phyloP scores from a whole-genome alignment of 2,113 vertebrate genomes.

The Oceanites oceanicus region DNA sequence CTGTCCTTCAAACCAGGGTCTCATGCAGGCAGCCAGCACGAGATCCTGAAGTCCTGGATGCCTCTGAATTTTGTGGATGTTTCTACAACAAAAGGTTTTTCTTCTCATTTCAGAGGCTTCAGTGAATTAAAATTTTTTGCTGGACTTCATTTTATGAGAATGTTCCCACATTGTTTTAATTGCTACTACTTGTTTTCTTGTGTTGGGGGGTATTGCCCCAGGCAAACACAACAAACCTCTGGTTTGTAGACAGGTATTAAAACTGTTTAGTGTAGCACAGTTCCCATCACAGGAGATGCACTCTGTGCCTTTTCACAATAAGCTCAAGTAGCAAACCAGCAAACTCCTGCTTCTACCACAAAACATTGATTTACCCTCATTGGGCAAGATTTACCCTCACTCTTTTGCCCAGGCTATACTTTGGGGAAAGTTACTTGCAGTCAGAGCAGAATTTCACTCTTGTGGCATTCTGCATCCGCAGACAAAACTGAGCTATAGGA shows the following conservation, averaged over 20 bases:
- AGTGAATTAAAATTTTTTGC: neutral
- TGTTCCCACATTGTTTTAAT: neutral
- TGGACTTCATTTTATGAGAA: neutral
- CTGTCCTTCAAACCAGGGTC: neutral
- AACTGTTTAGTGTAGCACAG: neutral
- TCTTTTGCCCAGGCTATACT: neutral
- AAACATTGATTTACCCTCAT: neutral
- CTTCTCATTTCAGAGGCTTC: neutral
- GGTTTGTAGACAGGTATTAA: neutral
- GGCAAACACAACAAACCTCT: neutral
- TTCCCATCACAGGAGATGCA: no score
- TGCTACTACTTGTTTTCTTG: neutral
- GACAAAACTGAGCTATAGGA: neutral
- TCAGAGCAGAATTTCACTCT: neutral
- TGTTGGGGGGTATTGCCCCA: neutral
- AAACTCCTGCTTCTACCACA: neutral
- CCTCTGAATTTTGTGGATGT: accelerated
- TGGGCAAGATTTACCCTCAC: neutral
- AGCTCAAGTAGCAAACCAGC: neutral
- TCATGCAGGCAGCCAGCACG: neutral
- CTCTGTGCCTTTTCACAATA: neutral
- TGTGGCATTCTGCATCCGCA: neutral
- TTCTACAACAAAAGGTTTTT: neutral
- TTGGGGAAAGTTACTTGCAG: neutral
- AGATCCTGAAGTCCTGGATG: no score